phyloP scores from a whole-genome alignment of 2,797 vertebrate genomes.

The Ptychobarbus kaznakovi region DNA sequence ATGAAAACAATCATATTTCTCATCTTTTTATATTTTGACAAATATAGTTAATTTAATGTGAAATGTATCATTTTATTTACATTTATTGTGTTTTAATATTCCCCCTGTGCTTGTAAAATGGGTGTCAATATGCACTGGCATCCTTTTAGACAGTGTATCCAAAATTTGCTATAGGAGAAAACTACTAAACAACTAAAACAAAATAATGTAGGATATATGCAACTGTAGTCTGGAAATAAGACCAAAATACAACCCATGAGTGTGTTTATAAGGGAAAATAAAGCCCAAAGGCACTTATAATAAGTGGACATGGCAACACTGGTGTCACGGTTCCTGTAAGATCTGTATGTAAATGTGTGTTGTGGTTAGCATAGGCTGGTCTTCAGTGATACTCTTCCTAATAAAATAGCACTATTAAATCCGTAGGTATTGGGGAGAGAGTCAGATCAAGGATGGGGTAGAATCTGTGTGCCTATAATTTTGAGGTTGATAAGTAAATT shows the following conservation, averaged over 20 bases:
- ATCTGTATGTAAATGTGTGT: not conserved
- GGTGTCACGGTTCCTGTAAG: not conserved
- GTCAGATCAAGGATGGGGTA: slow-evolving; percentile 68
- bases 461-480: slow-evolving; percentile 75
- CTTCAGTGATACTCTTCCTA: slow-evolving; percentile 73
- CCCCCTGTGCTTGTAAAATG: not conserved
- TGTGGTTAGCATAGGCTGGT: slow-evolving; percentile 23
- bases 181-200: no score
- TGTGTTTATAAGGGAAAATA: not conserved
- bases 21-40: not conserved
- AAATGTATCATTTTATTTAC: not conserved
- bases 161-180: not conserved
- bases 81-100: not conserved
- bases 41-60: not conserved
- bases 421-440: slow-evolving; percentile 59
- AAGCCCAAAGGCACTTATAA: not conserved
- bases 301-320: not conserved
- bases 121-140: not conserved
- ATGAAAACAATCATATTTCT: not conserved
- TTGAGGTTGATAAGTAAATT: slow-evolving; percentile 80
- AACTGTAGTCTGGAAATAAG: not conserved
- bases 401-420: slow-evolving; percentile 78
- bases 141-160: not conserved
- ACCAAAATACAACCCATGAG: not conserved
- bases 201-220: not conserved